These are phyloP conservation scores for Brachycybe producta DNA, from an alignment of 2,888 invertebrate genomes.

Conservation along the genomic window DNA sequence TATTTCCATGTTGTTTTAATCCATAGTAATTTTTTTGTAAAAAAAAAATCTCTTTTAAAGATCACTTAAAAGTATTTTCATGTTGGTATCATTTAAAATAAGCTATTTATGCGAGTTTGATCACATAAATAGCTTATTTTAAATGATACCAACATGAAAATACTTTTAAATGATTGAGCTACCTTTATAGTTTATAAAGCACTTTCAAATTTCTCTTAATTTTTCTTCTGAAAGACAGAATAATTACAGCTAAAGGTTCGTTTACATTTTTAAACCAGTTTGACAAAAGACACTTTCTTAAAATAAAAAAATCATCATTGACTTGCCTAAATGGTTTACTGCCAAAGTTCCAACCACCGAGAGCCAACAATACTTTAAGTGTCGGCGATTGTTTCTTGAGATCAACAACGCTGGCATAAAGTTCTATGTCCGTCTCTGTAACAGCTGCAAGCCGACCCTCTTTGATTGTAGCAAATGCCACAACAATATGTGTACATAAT, in stretches of 20 bases:
- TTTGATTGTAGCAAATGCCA: constrained; percentile 83
- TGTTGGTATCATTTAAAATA: no score
- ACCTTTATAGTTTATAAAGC: no score
- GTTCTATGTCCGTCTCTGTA: constrained; percentile 56
- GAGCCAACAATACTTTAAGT: constrained; percentile 49
- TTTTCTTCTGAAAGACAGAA: no score
- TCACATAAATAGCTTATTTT: no score
- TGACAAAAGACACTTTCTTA: not conserved
- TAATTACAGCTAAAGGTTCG: not conserved
- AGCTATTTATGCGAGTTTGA: no score
- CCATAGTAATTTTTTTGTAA: no score
- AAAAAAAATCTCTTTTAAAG: no score
- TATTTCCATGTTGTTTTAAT: no score
- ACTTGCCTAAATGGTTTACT: constrained; percentile 52
- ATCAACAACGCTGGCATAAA: constrained; percentile 66
- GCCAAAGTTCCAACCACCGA: constrained; percentile 94
- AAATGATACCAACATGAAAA: no score
- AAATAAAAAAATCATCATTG: not conserved
- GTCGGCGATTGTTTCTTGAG: constrained; percentile 77
- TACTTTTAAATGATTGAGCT: no score
- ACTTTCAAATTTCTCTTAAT: no score
- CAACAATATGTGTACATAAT: constrained; percentile 88
- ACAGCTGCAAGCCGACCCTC: constrained; percentile 68
- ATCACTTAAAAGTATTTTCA: no score
- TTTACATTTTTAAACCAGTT: not conserved